phyloP scores from a whole-genome alignment of 1,140 invertebrate species.

The Protaetia brevitarsis region DNA sequence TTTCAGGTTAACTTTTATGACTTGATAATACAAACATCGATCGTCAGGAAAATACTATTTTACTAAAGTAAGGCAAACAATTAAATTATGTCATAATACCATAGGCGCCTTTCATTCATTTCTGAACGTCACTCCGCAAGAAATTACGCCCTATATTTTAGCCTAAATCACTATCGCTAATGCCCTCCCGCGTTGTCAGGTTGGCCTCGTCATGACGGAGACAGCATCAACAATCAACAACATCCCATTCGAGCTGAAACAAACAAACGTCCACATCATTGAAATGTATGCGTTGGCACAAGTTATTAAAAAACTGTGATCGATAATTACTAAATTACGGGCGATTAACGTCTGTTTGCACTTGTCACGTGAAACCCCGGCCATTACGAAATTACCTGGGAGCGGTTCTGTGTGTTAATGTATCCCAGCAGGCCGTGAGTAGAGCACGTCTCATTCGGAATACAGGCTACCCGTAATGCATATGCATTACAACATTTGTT shows the following conservation, averaged over 20 bases:
- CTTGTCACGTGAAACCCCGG: slow-evolving; percentile 45
- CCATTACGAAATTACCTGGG: slow-evolving; percentile 46
- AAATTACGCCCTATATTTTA: too few species aligned
- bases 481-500: slow-evolving; percentile 17
- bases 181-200: too few species aligned
- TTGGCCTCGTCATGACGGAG: background rate
- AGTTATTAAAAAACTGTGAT: slow-evolving; percentile 36
- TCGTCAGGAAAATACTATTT: too few species aligned
- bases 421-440: slow-evolving; percentile 27
- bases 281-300: background rate
- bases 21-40: too few species aligned
- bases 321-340: slow-evolving; percentile 46
- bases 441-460: slow-evolving; percentile 12
- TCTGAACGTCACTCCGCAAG: too few species aligned
- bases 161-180: background rate
- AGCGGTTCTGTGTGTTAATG: slow-evolving; percentile 37
- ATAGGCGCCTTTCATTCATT: too few species aligned
- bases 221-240: background rate
- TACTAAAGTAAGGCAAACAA: too few species aligned
- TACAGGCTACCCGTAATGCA: background rate
- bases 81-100: too few species aligned
- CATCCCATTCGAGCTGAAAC: background rate
- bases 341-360: slow-evolving; percentile 46
- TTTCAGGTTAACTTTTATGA: too few species aligned
- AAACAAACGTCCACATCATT: background rate